A percentile compares a stretch with the other conserved stretches of the same genome.
phyloP scores from a whole-genome alignment of 2,888 invertebrate species.

The Dermolepida albohirtum region DNA sequence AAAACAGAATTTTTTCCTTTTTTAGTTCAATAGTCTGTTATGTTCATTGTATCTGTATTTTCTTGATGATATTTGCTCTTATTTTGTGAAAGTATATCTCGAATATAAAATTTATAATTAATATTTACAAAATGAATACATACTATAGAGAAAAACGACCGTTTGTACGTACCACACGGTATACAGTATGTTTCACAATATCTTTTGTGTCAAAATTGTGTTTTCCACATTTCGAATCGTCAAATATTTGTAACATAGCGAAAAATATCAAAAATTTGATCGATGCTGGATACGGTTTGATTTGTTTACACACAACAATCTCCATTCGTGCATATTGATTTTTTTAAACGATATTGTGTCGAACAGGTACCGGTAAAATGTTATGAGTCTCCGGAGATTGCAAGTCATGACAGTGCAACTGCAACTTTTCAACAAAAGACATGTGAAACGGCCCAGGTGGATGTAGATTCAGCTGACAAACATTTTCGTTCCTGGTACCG shows the following conservation, averaged over 20 bases:
- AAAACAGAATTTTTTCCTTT: too few species aligned
- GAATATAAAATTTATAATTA: too few species aligned
- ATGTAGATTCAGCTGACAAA: constrained; percentile 31
- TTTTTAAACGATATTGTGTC: constrained; percentile 37
- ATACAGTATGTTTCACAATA: too few species aligned
- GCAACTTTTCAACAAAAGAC: constrained; percentile 43
- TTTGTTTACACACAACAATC: constrained; percentile 40
- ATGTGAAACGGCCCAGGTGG: constrained; percentile 45
- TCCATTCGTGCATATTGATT: constrained; percentile 42
- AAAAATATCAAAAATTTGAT: constrained; percentile 42
- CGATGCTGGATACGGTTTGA: constrained; percentile 43
- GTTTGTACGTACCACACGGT: too few species aligned
- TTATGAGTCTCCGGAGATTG: constrained; percentile 45
- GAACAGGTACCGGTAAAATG: constrained; percentile 44
- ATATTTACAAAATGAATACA: too few species aligned
- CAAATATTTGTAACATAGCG: constrained; percentile 2
- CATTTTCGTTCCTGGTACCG: constrained; percentile 43
- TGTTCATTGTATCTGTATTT: too few species aligned
- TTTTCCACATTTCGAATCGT: too few species aligned
- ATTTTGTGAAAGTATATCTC: too few species aligned
- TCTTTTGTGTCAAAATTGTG: too few species aligned
- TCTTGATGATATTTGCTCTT: too few species aligned
- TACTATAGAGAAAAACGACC: too few species aligned
- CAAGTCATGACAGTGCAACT: constrained; percentile 47
- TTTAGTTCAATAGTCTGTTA: too few species aligned